These are phyloP conservation scores for Calyptomena viridis DNA, from an alignment of 2,113 vertebrate species.

Conservation along the genomic window DNA sequence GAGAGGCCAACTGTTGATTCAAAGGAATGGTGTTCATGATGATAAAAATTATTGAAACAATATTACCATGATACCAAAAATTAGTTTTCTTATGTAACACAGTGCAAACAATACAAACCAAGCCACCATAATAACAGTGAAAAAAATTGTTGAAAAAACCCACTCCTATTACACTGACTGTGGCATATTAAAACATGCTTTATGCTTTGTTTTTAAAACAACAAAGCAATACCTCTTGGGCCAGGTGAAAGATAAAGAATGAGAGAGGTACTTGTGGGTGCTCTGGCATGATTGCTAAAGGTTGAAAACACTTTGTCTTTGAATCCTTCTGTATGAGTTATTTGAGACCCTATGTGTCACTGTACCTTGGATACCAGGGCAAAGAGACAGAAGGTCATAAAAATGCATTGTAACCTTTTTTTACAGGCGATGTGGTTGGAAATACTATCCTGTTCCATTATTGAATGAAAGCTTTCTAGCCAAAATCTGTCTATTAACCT, in stretches of 20 bases:
- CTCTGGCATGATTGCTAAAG: neutral
- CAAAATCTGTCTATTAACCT: neutral
- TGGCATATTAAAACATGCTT: neutral
- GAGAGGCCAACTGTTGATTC: neutral
- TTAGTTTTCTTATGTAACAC: neutral
- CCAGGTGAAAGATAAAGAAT: neutral
- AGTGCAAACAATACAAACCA: neutral
- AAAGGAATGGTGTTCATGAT: neutral
- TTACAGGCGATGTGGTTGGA: neutral
- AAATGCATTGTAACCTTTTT: neutral
- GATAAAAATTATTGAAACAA: neutral
- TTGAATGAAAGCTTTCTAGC: neutral
- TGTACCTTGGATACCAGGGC: neutral
- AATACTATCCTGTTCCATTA: neutral
- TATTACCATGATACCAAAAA: neutral
- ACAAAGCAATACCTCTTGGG: neutral
- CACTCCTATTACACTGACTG: rapidly evolving
- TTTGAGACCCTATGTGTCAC: neutral
- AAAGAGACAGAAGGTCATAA: neutral
- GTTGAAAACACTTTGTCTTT: neutral
- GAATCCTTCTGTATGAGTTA: neutral
- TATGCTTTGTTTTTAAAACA: neutral
- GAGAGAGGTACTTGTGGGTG: neutral
- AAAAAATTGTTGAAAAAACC: neutral
- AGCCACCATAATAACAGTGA: neutral